Percentiles rank a stretch among this genome's conserved stretches.
Evolutionary conservation across 2,888 invertebrate species (phyloP).

Genomic region (Dasypolia templi): DNA sequence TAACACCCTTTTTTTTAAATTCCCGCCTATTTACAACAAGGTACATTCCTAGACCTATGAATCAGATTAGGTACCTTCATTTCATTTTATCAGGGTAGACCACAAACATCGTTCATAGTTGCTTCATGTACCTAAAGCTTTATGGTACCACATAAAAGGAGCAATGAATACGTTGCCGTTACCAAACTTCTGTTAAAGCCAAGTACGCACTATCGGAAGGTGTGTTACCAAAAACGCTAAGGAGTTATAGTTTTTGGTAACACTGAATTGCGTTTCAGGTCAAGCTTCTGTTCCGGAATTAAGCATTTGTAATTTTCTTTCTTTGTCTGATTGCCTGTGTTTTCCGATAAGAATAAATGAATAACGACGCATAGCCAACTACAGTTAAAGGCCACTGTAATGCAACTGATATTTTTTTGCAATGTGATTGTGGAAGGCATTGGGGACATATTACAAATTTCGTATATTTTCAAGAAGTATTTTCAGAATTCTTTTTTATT

Average conservation of each 20-base stretch:
- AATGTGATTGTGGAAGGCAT: conserved; percentile 87
- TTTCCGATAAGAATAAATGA: conserved; percentile 35
- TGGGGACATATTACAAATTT: conserved; percentile 77
- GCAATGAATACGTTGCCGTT: neutral
- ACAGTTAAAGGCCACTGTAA: conserved; percentile 62
- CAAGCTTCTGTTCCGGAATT: neutral
- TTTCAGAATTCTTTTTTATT: conserved; percentile 77
- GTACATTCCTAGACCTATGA: too few species aligned
- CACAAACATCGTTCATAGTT: neutral
- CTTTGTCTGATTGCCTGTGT: conserved; percentile 43
- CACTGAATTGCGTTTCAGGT: conserved; percentile 34
- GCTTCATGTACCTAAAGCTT: neutral
- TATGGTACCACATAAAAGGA: neutral
- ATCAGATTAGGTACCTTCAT: too few species aligned
- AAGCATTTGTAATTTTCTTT: conserved; percentile 37
- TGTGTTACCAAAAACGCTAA: too few species aligned
- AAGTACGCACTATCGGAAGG: neutral
- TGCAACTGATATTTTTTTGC: conserved; percentile 81
- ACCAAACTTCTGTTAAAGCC: neutral
- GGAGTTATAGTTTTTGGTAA: conserved; percentile 15
- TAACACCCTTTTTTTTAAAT: neutral
- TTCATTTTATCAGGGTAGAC: neutral
- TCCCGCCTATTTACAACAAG: too few species aligned
- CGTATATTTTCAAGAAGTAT: conserved; percentile 77
- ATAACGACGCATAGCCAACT: conserved; percentile 53